A percentile compares a stretch with the other conserved stretches of the same genome.
Conservation (phyloP, 1,140 invertebrate species). For the Hesperophylax magnus region DNA sequence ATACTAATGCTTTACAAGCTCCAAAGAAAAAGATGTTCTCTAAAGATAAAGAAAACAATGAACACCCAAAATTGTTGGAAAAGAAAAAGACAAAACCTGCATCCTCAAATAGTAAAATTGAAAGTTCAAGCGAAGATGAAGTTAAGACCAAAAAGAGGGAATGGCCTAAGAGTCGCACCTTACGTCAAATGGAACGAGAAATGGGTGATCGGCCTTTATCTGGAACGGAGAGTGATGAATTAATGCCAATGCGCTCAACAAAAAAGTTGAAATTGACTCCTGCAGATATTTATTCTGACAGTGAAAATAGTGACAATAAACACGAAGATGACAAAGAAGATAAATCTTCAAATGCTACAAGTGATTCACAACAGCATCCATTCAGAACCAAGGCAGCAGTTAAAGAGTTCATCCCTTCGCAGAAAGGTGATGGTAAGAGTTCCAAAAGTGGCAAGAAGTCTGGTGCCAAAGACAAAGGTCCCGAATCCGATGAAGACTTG, state of each 20-base stretch:
- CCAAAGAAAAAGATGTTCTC: conserved; percentile 67
- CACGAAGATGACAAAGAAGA: conserved; percentile 68
- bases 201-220: conserved; percentile 71
- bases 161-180: conserved; percentile 69
- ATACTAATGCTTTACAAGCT: conserved; percentile 60
- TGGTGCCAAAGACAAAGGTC: conserved; percentile 66
- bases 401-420: conserved; percentile 79
- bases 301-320: conserved; percentile 72
- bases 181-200: conserved; percentile 82
- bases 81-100: conserved; percentile 66
- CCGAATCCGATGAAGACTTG: conserved; percentile 60
- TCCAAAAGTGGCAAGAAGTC: conserved; percentile 64
- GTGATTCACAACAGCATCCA: conserved; percentile 78
- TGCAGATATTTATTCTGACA: conserved; percentile 82
- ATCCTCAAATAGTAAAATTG: conserved; percentile 66
- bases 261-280: conserved; percentile 68
- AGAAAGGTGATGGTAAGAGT: conserved; percentile 61
- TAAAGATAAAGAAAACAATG: conserved; percentile 63
- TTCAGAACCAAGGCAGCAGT: conserved; percentile 86
- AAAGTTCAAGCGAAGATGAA: conserved; percentile 75
- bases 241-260: conserved; percentile 74
- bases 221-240: conserved; percentile 83
- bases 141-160: conserved; percentile 69
- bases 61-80: conserved; percentile 64
- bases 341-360: conserved; percentile 72